Evolutionary conservation across 2,888 invertebrate species (phyloP).

Genomic region (Drosophila maculinotata): DNA sequence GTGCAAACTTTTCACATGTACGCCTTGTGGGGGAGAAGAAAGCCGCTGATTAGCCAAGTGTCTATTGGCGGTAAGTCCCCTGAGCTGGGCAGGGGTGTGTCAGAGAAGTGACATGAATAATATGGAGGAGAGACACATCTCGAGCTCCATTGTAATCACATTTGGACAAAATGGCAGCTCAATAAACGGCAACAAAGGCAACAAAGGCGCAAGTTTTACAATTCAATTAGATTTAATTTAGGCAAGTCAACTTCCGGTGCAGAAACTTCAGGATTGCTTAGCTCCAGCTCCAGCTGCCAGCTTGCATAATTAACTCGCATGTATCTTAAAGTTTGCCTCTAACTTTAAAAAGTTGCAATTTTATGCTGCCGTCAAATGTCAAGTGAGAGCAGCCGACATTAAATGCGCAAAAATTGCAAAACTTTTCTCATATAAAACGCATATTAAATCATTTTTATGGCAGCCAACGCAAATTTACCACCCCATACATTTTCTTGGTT

Average conservation of each 20-base stretch:
- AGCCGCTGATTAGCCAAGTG: slow-evolving; percentile 71
- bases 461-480: slow-evolving; percentile 54
- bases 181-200: slow-evolving; percentile 45
- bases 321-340: slow-evolving; percentile 17
- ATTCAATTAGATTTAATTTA: slow-evolving; percentile 75
- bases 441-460: slow-evolving; percentile 80
- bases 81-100: slow-evolving; percentile 11
- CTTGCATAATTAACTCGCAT: slow-evolving; percentile 47
- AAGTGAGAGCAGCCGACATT: slow-evolving; percentile 60
- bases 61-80: slow-evolving; percentile 13
- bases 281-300: slow-evolving; percentile 21
- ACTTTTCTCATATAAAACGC: slow-evolving; percentile 79
- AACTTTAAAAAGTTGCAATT: slow-evolving; percentile 17
- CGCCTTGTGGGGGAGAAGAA: slow-evolving; percentile 46
- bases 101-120: slow-evolving; percentile 67
- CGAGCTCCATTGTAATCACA: slow-evolving; percentile 66
- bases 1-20: slow-evolving; percentile 43
- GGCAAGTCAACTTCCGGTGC: slow-evolving; percentile 42
- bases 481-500: slow-evolving; percentile 45
- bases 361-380: slow-evolving; percentile 59
- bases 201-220: slow-evolving; percentile 60
- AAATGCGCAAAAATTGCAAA: slow-evolving; percentile 78
- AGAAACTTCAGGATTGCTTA: slow-evolving; percentile 24
- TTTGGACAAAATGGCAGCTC: slow-evolving; percentile 65
- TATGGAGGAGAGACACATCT: slow-evolving; percentile 19